Evolutionary conservation across 2,113 vertebrate genomes (phyloP), one percentile per base, ranked within the genome.

Genomic region (Salvelinus sp.): DNA sequence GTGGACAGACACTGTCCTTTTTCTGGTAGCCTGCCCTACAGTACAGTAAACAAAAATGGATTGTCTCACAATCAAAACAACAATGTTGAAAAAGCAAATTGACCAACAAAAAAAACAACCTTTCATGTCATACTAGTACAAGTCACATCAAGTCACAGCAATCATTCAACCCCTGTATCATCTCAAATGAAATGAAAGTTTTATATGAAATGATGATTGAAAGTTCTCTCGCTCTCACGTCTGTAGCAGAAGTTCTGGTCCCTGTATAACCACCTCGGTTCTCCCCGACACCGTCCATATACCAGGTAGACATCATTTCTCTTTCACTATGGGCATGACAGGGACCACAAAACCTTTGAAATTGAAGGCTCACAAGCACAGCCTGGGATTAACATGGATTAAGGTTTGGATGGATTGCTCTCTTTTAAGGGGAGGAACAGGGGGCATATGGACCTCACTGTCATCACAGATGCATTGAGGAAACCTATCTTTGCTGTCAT

Each of bases 301-400:
- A 33, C 30, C 30, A 68, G 18, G 20, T 9, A 18, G 66, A 9
- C 28, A 68, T 68, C 0, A 68, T 68, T 68, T 68, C 4, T 38
- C 27, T 67, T 30, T 30, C 30, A 33, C 28, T 38, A 10, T 2
- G 6, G 18, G 28, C 66, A 33, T 68, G 65, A 38, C 65, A 30
- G 65, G 13, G 14, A 27, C 25, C 64, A 66, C 27, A 33, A 6
- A 10, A 33, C 6, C 16, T 30, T 30, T 28, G 27, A 16, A 25
- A 27, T 38, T 2, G 1, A 68, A 38, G 14, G 18, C 66, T 33
- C 27, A 14, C 14, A 10, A 47, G 13, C 28, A 22, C 74, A 7
- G 20, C 25, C 63, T 33, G 3, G 47, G 91, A 91, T 93, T 92
- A 93, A 83, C 73, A 69, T 30, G 82, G 90, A 92, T 93, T 93